phyloP scores from a whole-genome alignment of 2,113 vertebrate genomes.

The Dissostichus mawsoni region DNA sequence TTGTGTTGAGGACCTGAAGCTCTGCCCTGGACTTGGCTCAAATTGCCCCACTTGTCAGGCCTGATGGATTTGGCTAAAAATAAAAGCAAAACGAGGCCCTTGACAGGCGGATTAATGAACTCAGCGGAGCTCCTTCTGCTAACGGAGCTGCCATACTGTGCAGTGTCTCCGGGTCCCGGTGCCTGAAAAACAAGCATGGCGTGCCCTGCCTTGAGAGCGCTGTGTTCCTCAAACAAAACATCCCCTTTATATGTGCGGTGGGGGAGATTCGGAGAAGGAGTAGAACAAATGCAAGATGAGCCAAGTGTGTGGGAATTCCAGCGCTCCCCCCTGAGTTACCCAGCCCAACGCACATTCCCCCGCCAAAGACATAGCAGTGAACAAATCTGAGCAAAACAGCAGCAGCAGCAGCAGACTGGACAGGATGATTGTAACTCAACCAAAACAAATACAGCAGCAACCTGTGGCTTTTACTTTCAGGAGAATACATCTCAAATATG shows the following conservation, averaged over 20 bases:
- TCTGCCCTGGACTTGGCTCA: constrained; percentile 89
- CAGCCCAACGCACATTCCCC: constrained; percentile 57
- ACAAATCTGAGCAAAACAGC: constrained; percentile 47
- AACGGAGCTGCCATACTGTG: constrained; percentile 75
- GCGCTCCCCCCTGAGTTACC: constrained; percentile 8
- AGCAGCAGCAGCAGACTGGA: constrained; percentile 40
- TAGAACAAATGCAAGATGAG: constrained; percentile 60
- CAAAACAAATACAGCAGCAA: constrained; percentile 43
- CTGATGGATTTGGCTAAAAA: constrained; percentile 97
- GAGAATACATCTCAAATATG: constrained; percentile 5
- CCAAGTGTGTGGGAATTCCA: constrained; percentile 73
- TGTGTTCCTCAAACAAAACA: constrained; percentile 64
- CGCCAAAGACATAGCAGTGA: constrained; percentile 55
- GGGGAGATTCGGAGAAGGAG: constrained; percentile 23
- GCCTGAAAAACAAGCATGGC: constrained; percentile 68
- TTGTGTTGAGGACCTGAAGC: constrained; percentile 90
- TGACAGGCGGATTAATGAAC: constrained; percentile 92
- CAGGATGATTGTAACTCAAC: constrained; percentile 41
- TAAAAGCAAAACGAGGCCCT: constrained; percentile 87
- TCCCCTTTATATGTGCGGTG: constrained; percentile 45
- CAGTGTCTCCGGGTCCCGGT: constrained; percentile 60
- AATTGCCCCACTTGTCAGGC: constrained; percentile 92
- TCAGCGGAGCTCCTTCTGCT: constrained; percentile 84
- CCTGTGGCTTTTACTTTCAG: neutral
- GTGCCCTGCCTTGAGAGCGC: neutral